phyloP scores from a whole-genome alignment of 2,797 vertebrate species.

The Rhynchonycteris naso region DNA sequence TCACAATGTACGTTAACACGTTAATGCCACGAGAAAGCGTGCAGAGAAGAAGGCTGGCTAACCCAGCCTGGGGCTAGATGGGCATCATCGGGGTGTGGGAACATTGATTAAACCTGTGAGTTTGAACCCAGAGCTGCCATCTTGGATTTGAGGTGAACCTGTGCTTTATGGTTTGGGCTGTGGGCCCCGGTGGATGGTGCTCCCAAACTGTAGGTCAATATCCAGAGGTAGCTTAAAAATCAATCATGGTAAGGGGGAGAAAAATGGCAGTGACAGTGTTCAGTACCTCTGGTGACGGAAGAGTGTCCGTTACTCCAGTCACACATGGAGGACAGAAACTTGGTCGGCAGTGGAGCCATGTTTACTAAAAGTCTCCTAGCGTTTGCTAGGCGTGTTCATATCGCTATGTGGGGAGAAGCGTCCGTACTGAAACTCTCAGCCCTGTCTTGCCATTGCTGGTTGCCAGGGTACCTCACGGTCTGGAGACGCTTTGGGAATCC shows the following conservation, averaged over 20 bases:
- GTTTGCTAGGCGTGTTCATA: fast-evolving
- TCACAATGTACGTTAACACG: fast-evolving
- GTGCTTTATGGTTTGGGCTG: background rate
- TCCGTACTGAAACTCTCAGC: background rate
- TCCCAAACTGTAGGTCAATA: background rate
- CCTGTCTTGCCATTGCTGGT: background rate
- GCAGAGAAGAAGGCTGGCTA: background rate
- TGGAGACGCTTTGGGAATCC: background rate
- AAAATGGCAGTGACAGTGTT: background rate
- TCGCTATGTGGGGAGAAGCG: fast-evolving
- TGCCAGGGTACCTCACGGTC: fast-evolving
- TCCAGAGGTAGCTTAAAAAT: background rate
- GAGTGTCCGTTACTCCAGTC: fast-evolving
- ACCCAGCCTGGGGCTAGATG: too few relatives aligned
- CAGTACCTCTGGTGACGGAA: background rate
- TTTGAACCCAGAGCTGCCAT: background rate
- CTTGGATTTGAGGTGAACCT: background rate
- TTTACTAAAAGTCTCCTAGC: background rate
- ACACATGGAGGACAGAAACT: too few relatives aligned
- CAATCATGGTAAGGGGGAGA: background rate
- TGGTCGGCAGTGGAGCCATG: fast-evolving
- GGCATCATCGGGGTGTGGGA: background rate
- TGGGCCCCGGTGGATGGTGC: too few relatives aligned
- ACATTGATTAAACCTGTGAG: background rate
- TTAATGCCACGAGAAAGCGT: fast-evolving